Conservation (phyloP, 2,888 invertebrate genomes). For the Hyppa rectilinea region DNA sequence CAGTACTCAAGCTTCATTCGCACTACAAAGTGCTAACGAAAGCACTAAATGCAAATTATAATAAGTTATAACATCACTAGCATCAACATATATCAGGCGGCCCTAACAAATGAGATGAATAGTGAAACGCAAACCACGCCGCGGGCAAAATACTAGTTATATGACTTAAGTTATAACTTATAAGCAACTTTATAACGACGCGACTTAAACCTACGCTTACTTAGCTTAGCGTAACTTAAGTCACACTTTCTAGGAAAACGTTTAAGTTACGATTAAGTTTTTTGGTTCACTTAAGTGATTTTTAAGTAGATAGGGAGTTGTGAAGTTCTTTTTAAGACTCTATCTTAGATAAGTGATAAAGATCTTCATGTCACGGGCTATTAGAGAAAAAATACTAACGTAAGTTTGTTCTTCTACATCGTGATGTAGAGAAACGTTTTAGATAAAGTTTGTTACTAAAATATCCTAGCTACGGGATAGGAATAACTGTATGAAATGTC, state of each 20-base stretch:
- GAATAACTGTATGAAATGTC: constrained; percentile 59
- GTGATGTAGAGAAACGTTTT: constrained; percentile 21
- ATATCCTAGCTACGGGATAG: constrained; percentile 32
- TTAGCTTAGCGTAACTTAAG: constrained; percentile 48
- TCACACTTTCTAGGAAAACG: constrained; percentile 52
- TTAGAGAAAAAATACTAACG: constrained; percentile 15
- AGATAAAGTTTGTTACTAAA: constrained; percentile 23
- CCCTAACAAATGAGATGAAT: constrained; percentile 57
- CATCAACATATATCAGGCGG: constrained; percentile 48
- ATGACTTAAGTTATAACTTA: constrained; percentile 53
- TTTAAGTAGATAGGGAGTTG: constrained; percentile 8
- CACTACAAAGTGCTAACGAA: constrained; percentile 20
- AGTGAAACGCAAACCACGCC: constrained; percentile 60
- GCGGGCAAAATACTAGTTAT: constrained; percentile 61
- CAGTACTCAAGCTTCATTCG: constrained; percentile 19
- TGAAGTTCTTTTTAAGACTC: constrained; percentile 18
- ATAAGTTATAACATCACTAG: constrained; percentile 54
- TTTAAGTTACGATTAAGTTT: constrained; percentile 34
- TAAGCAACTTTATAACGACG: constrained; percentile 58
- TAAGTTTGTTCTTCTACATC: constrained; percentile 3
- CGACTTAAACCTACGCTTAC: constrained; percentile 54
- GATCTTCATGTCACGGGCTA: constrained; percentile 24
- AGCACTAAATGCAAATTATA: constrained; percentile 44
- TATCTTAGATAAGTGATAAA: constrained; percentile 31
- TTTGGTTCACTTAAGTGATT: constrained; percentile 9